Base-by-base conservation (phyloP, 2,113 vertebrate species). In the Nothoprocta perdicaria region DNA sequence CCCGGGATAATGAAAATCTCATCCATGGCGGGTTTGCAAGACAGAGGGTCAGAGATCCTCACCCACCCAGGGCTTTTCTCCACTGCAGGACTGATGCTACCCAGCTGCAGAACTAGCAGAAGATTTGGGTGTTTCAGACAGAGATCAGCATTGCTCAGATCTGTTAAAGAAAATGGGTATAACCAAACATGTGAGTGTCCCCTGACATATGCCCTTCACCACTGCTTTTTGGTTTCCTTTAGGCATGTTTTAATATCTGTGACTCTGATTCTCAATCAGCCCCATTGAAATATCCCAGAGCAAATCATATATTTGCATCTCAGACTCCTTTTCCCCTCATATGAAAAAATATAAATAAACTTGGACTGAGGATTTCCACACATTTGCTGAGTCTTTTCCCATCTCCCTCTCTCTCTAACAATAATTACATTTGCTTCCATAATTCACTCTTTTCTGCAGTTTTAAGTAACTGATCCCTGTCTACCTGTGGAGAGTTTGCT, bases 101-200 rank as follows among this genome's bases (percentile, higher is more conserved):
- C 38, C 17, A 11, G 40, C 31, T 62, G 52, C 41, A 63, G 15
- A 0, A 0, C 26, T 21, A 65, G 50, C 14, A 13, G n/a, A 3
- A 57, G 10, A 71, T 74, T 29, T 27, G 50, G 48, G 50, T 9
- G 14, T 0, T 66, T 90, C 57, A 62, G 11, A 29, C n/a, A 29
- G 15, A 46, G 61, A 8, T 2, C 16, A 2, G 1, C 8, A 11
- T 16, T 5, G 0, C 29, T 60, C 26, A 69, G 17, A 48, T 2
- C 4, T 18, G 11, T 45, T 22, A 48, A 24, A 48, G 24, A 15
- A 77, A 87, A 87, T 14, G 33, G 4, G 5, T 9, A 6, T 18
- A 73, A 61, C 22, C 68, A 65, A 73, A 72, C 14, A 23, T 60
- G 26, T 35, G 69, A 52, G 63, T 26, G 43, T 43, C 10, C 19